phyloP scores from a whole-genome alignment of 2,888 invertebrate genomes.

The Frankliniella fusca region DNA sequence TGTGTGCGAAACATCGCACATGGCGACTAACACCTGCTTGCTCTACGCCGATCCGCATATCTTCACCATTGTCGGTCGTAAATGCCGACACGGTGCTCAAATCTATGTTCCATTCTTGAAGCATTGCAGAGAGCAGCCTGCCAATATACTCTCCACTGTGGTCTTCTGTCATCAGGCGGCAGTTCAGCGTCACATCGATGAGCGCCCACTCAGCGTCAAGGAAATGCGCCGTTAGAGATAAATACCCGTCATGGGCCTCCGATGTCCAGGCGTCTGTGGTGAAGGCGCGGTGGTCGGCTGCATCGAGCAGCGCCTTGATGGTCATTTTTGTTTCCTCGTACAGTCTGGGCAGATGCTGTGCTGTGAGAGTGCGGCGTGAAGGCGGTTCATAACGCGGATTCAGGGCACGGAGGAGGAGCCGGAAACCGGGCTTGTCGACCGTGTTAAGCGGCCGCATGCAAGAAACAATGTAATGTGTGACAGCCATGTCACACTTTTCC shows the following conservation, averaged over 20 bases:
- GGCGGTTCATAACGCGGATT: background rate
- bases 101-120: background rate
- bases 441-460: background rate
- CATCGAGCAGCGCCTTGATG: background rate
- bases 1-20: background rate
- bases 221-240: background rate
- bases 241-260: background rate
- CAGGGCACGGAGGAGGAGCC: background rate
- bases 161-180: background rate
- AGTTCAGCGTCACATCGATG: background rate
- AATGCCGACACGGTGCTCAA: background rate
- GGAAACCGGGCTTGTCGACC: background rate
- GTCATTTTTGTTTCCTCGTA: background rate
- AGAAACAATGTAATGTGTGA: background rate
- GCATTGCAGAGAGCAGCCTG: too few relatives aligned
- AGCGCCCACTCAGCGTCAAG: background rate
- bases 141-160: too few relatives aligned
- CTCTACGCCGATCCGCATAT: background rate
- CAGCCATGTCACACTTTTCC: background rate
- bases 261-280: background rate
- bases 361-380: too few relatives aligned
- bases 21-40: background rate
- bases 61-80: background rate
- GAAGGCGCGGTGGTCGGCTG: background rate
- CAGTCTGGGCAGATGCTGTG: background rate